Conservation (phyloP, 2,888 invertebrate species). For the Aricia artaxerxes region DNA sequence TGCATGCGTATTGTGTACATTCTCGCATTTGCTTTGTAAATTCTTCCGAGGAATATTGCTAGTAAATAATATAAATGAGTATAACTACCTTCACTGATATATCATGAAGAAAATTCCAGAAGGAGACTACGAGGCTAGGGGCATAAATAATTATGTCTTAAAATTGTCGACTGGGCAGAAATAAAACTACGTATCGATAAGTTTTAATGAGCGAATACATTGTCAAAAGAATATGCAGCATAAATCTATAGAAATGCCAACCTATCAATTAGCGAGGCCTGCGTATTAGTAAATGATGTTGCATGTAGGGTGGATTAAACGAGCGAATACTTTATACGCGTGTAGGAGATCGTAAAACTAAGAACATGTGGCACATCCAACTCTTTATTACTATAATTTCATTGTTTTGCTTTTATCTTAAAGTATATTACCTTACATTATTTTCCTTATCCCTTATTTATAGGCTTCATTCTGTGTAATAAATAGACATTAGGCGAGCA, state of each 20-base stretch:
- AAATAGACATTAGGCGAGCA: neutral
- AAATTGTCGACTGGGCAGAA: neutral
- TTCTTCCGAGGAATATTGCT: neutral
- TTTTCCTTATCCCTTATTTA: conserved; percentile 18
- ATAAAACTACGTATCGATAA: conserved; percentile 9
- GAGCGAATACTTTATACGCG: conserved; percentile 33
- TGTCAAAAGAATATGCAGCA: conserved; percentile 36
- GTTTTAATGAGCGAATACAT: conserved; percentile 23
- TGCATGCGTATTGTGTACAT: neutral
- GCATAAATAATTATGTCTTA: neutral
- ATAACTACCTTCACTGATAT: neutral
- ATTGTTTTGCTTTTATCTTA: conserved; percentile 28
- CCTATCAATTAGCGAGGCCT: conserved; percentile 41
- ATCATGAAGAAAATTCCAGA: neutral
- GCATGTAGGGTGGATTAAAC: conserved; percentile 39
- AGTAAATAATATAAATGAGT: conserved; percentile 13
- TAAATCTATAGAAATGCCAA: conserved; percentile 44
- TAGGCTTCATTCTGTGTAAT: neutral
- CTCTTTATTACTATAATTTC: conserved; percentile 32
- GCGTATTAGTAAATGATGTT: conserved; percentile 54
- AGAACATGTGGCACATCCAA: conserved; percentile 33
- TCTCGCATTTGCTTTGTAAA: neutral
- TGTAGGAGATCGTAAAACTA: conserved; percentile 34
- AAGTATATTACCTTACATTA: conserved; percentile 13
- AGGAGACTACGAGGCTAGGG: neutral